phyloP scores from a whole-genome alignment of 2,797 vertebrate species.

The Pantherophis vulpinus region DNA sequence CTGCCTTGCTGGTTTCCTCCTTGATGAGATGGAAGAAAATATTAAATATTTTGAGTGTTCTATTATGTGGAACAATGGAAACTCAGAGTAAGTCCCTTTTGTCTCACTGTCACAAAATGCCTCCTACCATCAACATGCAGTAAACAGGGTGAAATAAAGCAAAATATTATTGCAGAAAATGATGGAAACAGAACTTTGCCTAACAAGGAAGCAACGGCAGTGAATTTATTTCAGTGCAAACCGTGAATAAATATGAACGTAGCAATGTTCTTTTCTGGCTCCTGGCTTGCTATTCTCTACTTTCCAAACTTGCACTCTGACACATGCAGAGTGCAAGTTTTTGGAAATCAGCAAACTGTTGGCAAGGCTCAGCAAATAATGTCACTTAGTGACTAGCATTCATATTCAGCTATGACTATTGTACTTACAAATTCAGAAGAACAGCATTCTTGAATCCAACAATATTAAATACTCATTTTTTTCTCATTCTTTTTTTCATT shows the following conservation, averaged over 20 bases:
- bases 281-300: neutral
- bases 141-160: neutral
- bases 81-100: neutral
- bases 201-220: neutral
- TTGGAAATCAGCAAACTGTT: neutral
- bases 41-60: neutral
- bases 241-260: neutral
- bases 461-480: neutral
- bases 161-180: neutral
- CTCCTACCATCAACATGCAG: neutral
- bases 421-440: neutral
- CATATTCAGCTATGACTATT: neutral
- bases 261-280: neutral
- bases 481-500: neutral
- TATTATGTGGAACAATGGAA: neutral
- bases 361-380: neutral
- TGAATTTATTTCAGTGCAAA: neutral
- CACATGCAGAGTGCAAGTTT: neutral
- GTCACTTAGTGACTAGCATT: neutral
- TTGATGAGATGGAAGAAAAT: neutral
- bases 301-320: neutral
- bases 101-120: neutral
- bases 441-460: neutral
- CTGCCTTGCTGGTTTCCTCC: neutral
- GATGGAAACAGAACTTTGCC: neutral